Conservation (phyloP, 2,888 invertebrate species). For the Caenorhabditis doughertyi region DNA sequence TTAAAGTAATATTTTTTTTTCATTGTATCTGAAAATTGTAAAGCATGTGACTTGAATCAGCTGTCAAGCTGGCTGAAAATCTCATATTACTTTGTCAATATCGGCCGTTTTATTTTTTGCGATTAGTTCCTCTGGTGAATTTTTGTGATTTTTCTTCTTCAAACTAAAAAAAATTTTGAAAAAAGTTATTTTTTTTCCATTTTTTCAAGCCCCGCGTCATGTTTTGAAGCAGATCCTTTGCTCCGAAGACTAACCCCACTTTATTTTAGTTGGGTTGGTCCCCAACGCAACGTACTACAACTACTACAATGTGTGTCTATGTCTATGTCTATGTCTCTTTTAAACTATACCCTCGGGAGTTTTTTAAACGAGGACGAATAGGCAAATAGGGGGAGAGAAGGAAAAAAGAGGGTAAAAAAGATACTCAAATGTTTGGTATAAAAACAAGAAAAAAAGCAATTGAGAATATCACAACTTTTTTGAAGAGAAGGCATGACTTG, state of each 20-base stretch:
- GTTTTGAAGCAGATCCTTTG: neutral
- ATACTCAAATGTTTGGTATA: neutral
- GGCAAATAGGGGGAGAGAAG: neutral
- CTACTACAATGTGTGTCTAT: neutral
- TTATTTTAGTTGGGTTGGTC: neutral
- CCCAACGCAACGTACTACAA: neutral
- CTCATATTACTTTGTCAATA: conserved; percentile 54
- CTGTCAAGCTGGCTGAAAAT: conserved; percentile 33
- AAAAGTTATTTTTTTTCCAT: neutral
- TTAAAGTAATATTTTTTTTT: too few species aligned
- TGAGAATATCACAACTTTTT: too few species aligned
- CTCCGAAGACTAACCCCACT: too few species aligned
- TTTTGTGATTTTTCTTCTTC: too few species aligned
- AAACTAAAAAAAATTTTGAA: too few species aligned
- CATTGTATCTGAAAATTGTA: too few species aligned
- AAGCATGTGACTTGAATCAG: too few species aligned
- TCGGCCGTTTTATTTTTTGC: too few species aligned
- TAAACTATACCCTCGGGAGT: conserved; percentile 45
- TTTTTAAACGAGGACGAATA: conserved; percentile 13
- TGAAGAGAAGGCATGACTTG: too few species aligned
- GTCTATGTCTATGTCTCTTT: neutral
- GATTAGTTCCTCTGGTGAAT: too few species aligned
- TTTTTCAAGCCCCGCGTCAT: too few species aligned
- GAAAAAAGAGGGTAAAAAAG: neutral
- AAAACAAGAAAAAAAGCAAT: too few species aligned